Percentiles rank a stretch among this genome's conserved stretches.
These are phyloP conservation scores for Apodemus agrarius DNA, from an alignment of 2,797 vertebrate genomes.

Conservation along the genomic window DNA sequence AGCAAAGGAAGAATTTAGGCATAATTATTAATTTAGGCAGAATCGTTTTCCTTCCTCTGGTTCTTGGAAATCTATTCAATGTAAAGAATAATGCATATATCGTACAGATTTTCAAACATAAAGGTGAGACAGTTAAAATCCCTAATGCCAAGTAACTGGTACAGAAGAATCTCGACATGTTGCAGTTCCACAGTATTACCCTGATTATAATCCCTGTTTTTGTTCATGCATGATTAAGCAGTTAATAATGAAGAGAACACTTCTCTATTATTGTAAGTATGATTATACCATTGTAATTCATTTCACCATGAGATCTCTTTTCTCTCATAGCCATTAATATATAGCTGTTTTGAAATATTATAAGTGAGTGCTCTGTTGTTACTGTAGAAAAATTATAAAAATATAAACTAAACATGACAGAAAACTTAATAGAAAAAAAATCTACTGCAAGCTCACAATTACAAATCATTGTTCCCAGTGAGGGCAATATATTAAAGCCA, in stretches of 20 bases:
- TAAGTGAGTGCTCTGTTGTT: conserved; percentile 46
- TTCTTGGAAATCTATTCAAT: background rate
- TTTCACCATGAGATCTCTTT: conserved; percentile 7
- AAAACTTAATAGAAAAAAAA: conserved; percentile 48
- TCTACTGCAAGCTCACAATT: conserved; percentile 29
- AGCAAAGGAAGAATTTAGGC: background rate
- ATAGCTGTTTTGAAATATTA: conserved; percentile 48
- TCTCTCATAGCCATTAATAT: background rate
- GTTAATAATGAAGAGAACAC: conserved; percentile 49
- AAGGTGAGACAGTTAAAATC: conserved; percentile 1
- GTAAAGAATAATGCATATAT: background rate
- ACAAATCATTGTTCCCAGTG: conserved; percentile 34
- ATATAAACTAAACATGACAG: conserved; percentile 59
- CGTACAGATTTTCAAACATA: background rate
- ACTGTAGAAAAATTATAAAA: conserved; percentile 65
- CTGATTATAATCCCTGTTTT: conserved; percentile 15
- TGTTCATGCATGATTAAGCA: conserved; percentile 34
- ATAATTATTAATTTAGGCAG: background rate
- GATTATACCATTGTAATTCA: conserved; percentile 56
- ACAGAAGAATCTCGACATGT: background rate
- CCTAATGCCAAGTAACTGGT: background rate
- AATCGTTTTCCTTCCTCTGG: background rate
- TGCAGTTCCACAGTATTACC: background rate
- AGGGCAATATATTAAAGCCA: conserved; percentile 34
- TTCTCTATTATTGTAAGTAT: conserved; percentile 55